Base-by-base conservation (phyloP, 2,888 invertebrate species). In the Macaria notata region DNA sequence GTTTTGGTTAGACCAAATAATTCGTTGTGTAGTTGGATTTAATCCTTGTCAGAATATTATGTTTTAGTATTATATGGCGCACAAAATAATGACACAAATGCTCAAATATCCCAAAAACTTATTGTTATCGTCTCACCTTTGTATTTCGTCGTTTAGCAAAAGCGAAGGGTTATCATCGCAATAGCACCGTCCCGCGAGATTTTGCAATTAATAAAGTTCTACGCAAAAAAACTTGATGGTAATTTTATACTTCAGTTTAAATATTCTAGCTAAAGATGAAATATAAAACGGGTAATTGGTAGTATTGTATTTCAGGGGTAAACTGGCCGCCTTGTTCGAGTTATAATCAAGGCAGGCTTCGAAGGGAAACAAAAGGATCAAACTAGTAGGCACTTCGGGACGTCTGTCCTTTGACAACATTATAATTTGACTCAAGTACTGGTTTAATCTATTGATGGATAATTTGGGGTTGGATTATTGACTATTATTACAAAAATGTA, bases 291-390 rank as follows among this genome's bases (percentile, higher is more conserved):
- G 47, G 54, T 41, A 55, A 59, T 59, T 55, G 51, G 54, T 7
- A 45, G 54, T 48, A 55, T 59, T 59, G 48, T 55, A 29, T 59
- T 59, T 51, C 59, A 38, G 31, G 54, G 58, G n/a, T 51, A 42
- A 49, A 54, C 36, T 42, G 49, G 41, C 42, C 31, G 33, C 44
- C 50, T 54, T 54, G 45, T 51, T 44, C 44, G 39, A 33, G 50
- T 51, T 48, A 55, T 59, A 59, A 59, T 59, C 55, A 55, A 59
- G 44, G 47, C 5, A 41, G 50, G 50, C 47, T 42, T 59, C 54
- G 50, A 51, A 33, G 54, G 53, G 54, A 59, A 59, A 59, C 54
- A 55, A 59, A 58, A 59, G 51, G 59, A 51, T 52, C 45, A 47
- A 54, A 55, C 51, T 54, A 59, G 48, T 46, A 52, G 47, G 47